Conservation (phyloP, 2,888 invertebrate genomes). For the Chymomyza caudatula region DNA sequence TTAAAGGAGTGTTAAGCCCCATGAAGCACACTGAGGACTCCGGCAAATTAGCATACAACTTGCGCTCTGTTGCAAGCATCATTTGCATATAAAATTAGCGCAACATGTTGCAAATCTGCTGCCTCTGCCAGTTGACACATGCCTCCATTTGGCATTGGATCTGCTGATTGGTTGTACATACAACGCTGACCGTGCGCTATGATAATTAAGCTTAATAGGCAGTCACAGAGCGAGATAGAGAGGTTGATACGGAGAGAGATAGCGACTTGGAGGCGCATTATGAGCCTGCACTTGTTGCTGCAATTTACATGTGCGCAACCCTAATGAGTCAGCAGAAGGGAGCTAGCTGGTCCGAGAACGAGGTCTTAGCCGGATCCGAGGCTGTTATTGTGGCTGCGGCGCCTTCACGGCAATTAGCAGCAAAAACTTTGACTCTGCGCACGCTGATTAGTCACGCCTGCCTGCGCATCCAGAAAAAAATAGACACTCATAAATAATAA, state of each 20-base stretch:
- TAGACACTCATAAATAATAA: slow-evolving; percentile 62
- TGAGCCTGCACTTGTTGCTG: slow-evolving; percentile 60
- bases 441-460: slow-evolving; percentile 64
- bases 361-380: background rate
- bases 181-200: slow-evolving; percentile 48
- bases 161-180: slow-evolving; percentile 65
- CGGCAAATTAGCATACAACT: slow-evolving; percentile 66
- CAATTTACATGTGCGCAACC: slow-evolving; percentile 52
- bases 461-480: slow-evolving; percentile 38
- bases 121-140: slow-evolving; percentile 28
- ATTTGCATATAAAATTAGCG: slow-evolving; percentile 71
- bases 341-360: background rate
- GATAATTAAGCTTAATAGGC: slow-evolving; percentile 57
- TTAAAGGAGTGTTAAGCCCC: slow-evolving; percentile 60
- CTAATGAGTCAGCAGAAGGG: slow-evolving; percentile 32
- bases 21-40: slow-evolving; percentile 16
- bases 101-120: slow-evolving; percentile 46
- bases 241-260: background rate
- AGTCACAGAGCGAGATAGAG: slow-evolving; percentile 10
- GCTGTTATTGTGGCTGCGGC: slow-evolving; percentile 34
- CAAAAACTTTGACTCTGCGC: slow-evolving; percentile 29
- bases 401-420: slow-evolving; percentile 69
- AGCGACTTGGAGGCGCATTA: background rate
- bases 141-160: slow-evolving; percentile 60
- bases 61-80: slow-evolving; percentile 60